Evolutionary conservation across 2,888 invertebrate species (phyloP), one percentile per base, ranked within the genome.

Genomic region (Smittia aterrima): DNA sequence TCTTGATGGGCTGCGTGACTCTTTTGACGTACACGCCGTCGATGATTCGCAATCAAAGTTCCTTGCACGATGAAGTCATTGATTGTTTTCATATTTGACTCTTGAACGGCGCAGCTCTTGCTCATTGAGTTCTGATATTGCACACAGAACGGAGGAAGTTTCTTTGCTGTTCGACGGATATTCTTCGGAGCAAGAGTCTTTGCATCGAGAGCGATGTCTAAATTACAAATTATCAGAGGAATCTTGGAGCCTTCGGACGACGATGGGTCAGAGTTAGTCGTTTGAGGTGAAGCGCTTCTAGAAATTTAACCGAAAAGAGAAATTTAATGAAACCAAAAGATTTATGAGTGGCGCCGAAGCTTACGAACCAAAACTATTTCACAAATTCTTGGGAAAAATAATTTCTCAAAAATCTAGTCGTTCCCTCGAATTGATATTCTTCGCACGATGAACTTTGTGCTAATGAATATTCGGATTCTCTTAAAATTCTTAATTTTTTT

Each of bases 71-170:
- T 47, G 22, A 74, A 74, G 25, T 74, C 74, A 47, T 74, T 64
- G 9, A 66, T 66, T 1, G 62, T 38, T 66, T 74, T 74, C 41
- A 66, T 47, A 20, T 66, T 66, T 11, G 64, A 20, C 16, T 70
- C 68, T 41, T 70, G 68, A 9, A 47, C 4, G 20, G 47, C 62
- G 40, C 22, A 27, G 25, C 18, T 22, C 13, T 53, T 53, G 13
- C 11, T 27, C 1, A 25, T 7, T 7, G 13, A 13, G 22, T 74
- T 74, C 11, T 74, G 74, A 66, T 47, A 66, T 16, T 74, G 74
- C 64, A 74, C 74, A 22, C 74, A 74, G 62, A 62, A 74, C 38
- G 74, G 74, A 16, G 74, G 74, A n/a, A 74, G 32, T 24, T 74
- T 74, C 66, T 25, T 74, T 9, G 27, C 47, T 13, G 25, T 11